Base-by-base conservation (phyloP, 2,888 invertebrate genomes). In the Chrysina gloriosa region DNA sequence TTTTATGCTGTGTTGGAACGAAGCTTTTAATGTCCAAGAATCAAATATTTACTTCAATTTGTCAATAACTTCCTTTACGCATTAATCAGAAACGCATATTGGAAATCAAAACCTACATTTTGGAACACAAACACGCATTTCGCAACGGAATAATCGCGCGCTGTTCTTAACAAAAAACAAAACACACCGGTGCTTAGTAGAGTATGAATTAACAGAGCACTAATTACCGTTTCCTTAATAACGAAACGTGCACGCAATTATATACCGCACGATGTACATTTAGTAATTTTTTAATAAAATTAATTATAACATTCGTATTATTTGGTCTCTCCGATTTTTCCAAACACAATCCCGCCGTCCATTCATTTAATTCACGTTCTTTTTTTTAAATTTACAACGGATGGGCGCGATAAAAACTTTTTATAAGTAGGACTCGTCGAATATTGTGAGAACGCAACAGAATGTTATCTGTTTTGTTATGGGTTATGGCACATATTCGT, bases 161-260 rank as follows among this genome's bases (percentile, higher is more conserved):
- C 50, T 63, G 21, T 19, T 54, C 14, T 47, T 19, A 47, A 54
- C 25, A 3, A 25, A 48, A 48, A 23, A 11, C 23, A 48, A 14
- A 54, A 54, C 14, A 19, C 47, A 47, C 19, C 16, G 5, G 31
- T 31, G 34, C 14, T 54, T 54, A 36, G 31, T 54, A 54, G 54
- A 54, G 54, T 54, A 34, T 54, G 54, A 54, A 54, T 54, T 54
- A 54, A 29, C 52, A 52, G 52, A 31, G 27, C 25, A 31, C 16
- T 34, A 31, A 54, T 54, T 54, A 54, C 34, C 31, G 36, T 36
- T n/a, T n/a, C 36, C 9, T 36, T 36, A 36, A 36, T 36, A 36
- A 5, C 36, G 2, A 36, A 11, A 36, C 9, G 7, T n/a, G n/a
- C n/a, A n/a, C n/a, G n/a, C n/a, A n/a, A n/a, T n/a, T n/a, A 36